These are phyloP conservation scores for Pomacea maculata DNA, from an alignment of 1,140 invertebrate genomes.

Conservation along the genomic window DNA sequence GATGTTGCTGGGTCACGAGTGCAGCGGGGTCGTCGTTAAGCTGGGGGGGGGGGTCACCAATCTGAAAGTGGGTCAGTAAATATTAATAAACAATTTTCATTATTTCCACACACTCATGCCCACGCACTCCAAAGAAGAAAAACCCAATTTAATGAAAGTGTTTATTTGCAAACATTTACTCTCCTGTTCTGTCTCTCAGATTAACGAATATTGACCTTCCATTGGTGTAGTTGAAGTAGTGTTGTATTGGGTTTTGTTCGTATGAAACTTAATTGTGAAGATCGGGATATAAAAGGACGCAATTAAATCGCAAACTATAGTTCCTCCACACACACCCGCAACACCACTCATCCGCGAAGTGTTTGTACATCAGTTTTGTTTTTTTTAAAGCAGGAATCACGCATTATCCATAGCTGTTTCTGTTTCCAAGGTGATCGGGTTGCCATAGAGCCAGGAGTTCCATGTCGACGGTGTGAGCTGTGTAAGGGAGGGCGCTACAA, in stretches of 20 bases:
- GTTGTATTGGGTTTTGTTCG: too few relatives aligned
- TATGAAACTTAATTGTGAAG: too few relatives aligned
- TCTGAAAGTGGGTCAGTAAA: conserved; percentile 52
- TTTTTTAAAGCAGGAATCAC: too few relatives aligned
- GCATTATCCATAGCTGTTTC: neutral
- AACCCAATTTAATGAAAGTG: neutral
- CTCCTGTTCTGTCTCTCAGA: neutral
- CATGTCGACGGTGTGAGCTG: conserved; percentile 83
- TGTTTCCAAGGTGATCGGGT: conserved; percentile 81
- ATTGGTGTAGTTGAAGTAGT: too few relatives aligned
- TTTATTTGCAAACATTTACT: neutral
- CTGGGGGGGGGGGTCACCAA: conserved; percentile 55
- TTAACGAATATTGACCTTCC: too few relatives aligned
- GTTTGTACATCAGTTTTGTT: too few relatives aligned
- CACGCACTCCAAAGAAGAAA: neutral
- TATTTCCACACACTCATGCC: neutral
- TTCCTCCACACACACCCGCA: too few relatives aligned
- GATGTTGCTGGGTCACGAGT: conserved; percentile 60
- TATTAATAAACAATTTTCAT: neutral
- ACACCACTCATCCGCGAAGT: too few relatives aligned
- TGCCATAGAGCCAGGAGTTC: conserved; percentile 91
- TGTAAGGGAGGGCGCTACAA: conserved; percentile 92
- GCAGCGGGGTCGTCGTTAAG: conserved; percentile 64
- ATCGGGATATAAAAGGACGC: too few relatives aligned
- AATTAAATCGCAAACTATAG: too few relatives aligned